phyloP scores from a whole-genome alignment of 2,797 vertebrate genomes.

The Micromesistius poutassou region DNA sequence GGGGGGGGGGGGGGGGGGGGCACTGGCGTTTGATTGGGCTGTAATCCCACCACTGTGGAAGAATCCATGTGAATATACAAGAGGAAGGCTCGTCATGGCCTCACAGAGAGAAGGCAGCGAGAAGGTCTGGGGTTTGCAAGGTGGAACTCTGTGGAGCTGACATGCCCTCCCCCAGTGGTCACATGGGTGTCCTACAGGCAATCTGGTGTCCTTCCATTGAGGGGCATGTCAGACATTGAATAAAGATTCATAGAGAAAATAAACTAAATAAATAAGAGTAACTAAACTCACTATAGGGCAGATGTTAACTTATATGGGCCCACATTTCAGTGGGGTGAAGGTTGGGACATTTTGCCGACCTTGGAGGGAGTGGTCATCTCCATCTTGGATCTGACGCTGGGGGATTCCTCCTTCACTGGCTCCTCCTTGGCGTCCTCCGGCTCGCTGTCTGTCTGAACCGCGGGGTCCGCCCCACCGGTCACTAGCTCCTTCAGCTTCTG shows the following conservation, averaged over 20 bases:
- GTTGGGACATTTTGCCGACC: constrained; percentile 47
- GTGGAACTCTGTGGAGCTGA: too few species aligned
- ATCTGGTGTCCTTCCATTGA: too few species aligned
- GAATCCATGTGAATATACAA: too few species aligned
- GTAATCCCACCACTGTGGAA: too few species aligned
- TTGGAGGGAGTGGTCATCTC: constrained; percentile 76
- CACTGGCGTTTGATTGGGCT: too few species aligned
- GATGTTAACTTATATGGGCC: not conserved
- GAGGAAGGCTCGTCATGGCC: too few species aligned
- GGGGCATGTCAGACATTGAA: not conserved
- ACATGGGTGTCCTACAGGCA: too few species aligned
- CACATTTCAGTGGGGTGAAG: not conserved
- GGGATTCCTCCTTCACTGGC: constrained; percentile 69
- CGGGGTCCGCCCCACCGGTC: constrained; percentile 57
- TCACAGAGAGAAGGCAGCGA: too few species aligned
- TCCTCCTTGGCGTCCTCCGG: constrained; percentile 70
- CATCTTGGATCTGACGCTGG: constrained; percentile 67
- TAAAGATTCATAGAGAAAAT: not conserved
- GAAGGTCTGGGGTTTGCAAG: too few species aligned
- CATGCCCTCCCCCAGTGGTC: too few species aligned
- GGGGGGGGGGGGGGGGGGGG: too few species aligned
- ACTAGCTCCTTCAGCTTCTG: constrained; percentile 89
- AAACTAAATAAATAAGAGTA: not conserved
- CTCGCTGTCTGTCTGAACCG: constrained; percentile 51
- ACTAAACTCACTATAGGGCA: not conserved